Percentiles rank a stretch among this genome's conserved stretches.
phyloP scores from a whole-genome alignment of 2,797 vertebrate species.

The Galaxias olidus region DNA sequence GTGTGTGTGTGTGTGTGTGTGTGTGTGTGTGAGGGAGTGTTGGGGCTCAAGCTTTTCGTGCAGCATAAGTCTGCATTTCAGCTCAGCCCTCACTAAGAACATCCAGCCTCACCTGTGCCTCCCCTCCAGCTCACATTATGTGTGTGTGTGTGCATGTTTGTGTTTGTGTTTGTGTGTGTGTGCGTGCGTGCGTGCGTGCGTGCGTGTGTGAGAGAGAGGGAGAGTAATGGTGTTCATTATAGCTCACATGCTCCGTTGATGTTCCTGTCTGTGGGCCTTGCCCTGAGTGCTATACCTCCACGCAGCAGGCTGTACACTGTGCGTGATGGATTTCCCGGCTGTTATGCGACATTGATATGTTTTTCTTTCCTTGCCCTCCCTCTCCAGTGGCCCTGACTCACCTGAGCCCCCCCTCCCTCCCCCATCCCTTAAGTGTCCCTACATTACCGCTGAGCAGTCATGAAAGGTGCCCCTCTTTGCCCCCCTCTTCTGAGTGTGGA shows the following conservation, averaged over 20 bases:
- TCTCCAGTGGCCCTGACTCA: too few species aligned
- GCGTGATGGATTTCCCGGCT: too few species aligned
- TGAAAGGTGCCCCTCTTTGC: slow-evolving; percentile 23
- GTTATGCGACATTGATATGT: too few species aligned
- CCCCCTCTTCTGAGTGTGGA: slow-evolving; percentile 3
- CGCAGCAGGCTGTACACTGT: too few species aligned
- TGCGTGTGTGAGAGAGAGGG: slow-evolving; percentile 37
- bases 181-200: slow-evolving; percentile 11
- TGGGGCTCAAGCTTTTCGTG: too few species aligned
- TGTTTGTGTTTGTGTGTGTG: slow-evolving; percentile 27
- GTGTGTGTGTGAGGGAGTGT: too few species aligned
- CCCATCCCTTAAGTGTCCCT: slow-evolving; percentile 18
- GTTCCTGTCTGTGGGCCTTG: too few species aligned
- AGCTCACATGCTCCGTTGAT: too few species aligned
- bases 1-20: slow-evolving; percentile 2
- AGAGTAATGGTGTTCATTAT: too few species aligned
- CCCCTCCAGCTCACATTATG: neutral
- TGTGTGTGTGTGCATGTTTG: slow-evolving; percentile 21
- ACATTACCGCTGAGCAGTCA: slow-evolving; percentile 20
- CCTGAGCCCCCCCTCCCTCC: slow-evolving; percentile 33
- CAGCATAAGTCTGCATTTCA: too few species aligned
- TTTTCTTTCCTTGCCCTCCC: too few species aligned
- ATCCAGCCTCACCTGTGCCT: neutral
- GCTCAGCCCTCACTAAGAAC: neutral
- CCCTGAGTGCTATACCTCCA: too few species aligned